Evolutionary conservation across 2,888 invertebrate genomes (phyloP).

Genomic region (Vesta saturnalis): DNA sequence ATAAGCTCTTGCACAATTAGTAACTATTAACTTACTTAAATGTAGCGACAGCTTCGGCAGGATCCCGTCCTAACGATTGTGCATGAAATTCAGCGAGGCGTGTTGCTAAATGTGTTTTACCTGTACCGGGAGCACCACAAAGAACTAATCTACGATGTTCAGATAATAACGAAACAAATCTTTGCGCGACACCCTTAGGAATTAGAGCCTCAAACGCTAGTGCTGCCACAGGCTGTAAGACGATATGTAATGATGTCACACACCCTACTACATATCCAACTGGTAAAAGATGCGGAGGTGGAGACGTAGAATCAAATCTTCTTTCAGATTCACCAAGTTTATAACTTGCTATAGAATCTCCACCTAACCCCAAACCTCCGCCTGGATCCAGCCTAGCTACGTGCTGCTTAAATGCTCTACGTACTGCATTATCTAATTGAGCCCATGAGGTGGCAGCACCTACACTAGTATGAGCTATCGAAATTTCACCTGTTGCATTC

Average conservation of each 20-base stretch:
- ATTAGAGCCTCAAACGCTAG: constrained; percentile 95
- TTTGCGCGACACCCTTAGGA: constrained; percentile 95
- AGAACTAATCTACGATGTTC: constrained; percentile 94
- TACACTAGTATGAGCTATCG: constrained; percentile 89
- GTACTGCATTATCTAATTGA: constrained; percentile 89
- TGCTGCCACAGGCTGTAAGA: constrained; percentile 85
- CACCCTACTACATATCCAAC: constrained; percentile 94
- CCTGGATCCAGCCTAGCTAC: constrained; percentile 92
- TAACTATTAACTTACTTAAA: constrained; percentile 75
- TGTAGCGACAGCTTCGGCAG: constrained; percentile 91
- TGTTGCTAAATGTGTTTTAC: constrained; percentile 95
- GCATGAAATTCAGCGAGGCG: constrained; percentile 95
- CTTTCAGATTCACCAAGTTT: constrained; percentile 90
- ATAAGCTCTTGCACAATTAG: too few relatives aligned
- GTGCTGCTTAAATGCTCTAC: constrained; percentile 95
- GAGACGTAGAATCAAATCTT: constrained; percentile 81
- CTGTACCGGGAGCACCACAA: constrained; percentile 95
- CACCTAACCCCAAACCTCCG: constrained; percentile 80
- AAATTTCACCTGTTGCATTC: constrained; percentile 69
- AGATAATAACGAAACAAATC: constrained; percentile 78
- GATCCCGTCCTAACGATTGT: constrained; percentile 81
- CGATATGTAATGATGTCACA: constrained; percentile 86
- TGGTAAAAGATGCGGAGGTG: constrained; percentile 90
- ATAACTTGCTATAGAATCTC: constrained; percentile 92
- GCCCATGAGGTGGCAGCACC: constrained; percentile 96